Base-by-base conservation (phyloP, 2,888 invertebrate genomes). In the Watsonalla cultraria region DNA sequence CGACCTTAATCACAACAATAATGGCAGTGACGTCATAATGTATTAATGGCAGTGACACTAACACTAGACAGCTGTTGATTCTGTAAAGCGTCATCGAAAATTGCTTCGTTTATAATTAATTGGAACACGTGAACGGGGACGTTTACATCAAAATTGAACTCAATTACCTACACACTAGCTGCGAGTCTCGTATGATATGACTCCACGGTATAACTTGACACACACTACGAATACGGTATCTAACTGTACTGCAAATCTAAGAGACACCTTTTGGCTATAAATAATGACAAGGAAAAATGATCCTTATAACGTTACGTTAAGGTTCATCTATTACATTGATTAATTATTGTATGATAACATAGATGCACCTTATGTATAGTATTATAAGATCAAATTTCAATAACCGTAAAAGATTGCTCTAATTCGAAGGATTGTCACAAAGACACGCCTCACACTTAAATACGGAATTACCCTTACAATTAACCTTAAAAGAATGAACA, bases 161-260 rank as follows among this genome's bases (percentile, higher is more conserved):
- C 73, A 78, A 77, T 69, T 54, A 60, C 60, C 66, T 72, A 74
- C 64, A 56, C 53, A 66, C 73, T 82, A 81, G 72, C 65, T 68
- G 78, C 75, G 77, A 80, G 69, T 78, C 78, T 72, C 68, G 66
- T 71, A 61, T 77, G 85, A 86, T 85, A 85, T 82, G 84, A 84
- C 79, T 83, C 80, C 77, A 66, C 74, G 76, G 66, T 73, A 76
- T 64, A 69, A 63, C 65, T 70, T 69, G 73, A 76, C 78, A 78
- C 70, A 86, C 83, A 86, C 86, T 78, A 76, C 64, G 51, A 60
- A 55, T 58, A 57, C 65, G 65, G 64, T 66, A 61, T 60, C 57
- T 54, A n/a, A 53, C 52, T 59, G 55, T 58, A 55, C 46, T 51
- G 66, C 55, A 65, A 59, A 24, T 4, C 24, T 24, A 24, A 24